phyloP scores from a whole-genome alignment of 2,113 vertebrate genomes.

The Dascyllus trimaculatus region DNA sequence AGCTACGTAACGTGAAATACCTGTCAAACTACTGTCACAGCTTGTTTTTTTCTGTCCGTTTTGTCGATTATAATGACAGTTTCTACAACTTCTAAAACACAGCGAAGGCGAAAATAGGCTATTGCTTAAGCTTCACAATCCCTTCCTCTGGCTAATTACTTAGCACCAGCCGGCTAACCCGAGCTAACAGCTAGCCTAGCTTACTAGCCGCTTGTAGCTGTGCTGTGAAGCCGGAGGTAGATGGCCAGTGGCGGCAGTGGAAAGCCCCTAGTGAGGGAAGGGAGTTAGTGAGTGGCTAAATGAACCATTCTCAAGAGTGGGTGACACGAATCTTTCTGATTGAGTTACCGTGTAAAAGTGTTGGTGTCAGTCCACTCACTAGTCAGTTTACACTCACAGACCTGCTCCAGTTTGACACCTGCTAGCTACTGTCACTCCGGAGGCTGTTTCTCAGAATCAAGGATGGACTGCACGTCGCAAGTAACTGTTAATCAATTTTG shows the following conservation, averaged over 20 bases:
- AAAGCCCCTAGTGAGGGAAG: constrained; percentile 35
- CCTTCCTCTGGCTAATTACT: constrained; percentile 71
- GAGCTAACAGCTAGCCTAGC: constrained; percentile 73
- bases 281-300: background rate
- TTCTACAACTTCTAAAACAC: constrained; percentile 7
- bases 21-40: background rate
- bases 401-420: constrained; percentile 61
- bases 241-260: constrained; percentile 16
- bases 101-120: constrained; percentile 35
- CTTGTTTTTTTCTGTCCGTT: background rate
- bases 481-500: background rate
- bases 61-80: background rate
- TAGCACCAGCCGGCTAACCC: constrained; percentile 66
- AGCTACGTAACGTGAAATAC: background rate
- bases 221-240: constrained; percentile 38
- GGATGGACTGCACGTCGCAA: background rate
- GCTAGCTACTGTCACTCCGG: constrained; percentile 32
- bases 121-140: constrained; percentile 62
- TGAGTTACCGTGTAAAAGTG: background rate
- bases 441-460: background rate
- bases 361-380: background rate
- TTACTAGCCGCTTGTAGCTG: constrained; percentile 50
- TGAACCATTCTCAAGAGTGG: background rate
- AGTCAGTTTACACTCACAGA: constrained; percentile 13
- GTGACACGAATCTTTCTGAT: background rate